Conservation (phyloP, 2,113 vertebrate genomes). For the Proteles cristata region DNA sequence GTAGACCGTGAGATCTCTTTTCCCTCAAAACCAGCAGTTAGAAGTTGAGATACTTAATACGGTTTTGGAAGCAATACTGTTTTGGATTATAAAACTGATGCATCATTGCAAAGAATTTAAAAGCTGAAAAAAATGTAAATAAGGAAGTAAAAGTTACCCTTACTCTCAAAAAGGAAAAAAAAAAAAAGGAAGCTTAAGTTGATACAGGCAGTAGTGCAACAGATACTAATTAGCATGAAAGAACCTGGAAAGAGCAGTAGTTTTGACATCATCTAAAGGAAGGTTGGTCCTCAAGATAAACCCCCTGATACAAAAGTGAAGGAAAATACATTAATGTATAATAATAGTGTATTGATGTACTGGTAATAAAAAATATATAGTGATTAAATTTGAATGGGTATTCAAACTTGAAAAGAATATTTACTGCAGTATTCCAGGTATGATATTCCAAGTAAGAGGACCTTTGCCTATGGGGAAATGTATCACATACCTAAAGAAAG, state of each 20-base stretch:
- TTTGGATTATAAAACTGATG: conserved; percentile 22
- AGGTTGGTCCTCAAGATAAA: conserved; percentile 22
- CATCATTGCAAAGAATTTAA: neutral
- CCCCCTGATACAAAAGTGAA: neutral
- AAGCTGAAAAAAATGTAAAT: neutral
- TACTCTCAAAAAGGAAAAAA: neutral
- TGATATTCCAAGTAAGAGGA: neutral
- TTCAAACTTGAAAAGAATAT: neutral
- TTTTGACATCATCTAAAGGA: conserved; percentile 6
- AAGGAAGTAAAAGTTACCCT: conserved; percentile 25
- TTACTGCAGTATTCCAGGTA: neutral
- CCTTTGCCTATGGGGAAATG: neutral
- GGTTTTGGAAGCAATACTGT: neutral
- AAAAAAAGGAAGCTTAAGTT: neutral
- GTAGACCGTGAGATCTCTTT: neutral
- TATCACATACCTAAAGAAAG: neutral
- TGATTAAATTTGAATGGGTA: neutral
- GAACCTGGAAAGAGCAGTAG: neutral
- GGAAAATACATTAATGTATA: conserved; percentile 2
- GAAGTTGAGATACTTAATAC: neutral
- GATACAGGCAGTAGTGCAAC: neutral
- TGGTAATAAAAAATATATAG: neutral
- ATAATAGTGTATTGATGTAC: neutral
- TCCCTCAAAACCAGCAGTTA: neutral
- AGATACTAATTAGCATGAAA: conserved; percentile 40